Evolutionary conservation across 2,113 vertebrate genomes (phyloP), one percentile per base, ranked within the genome.

Genomic region (Periophthalmus modestus): DNA sequence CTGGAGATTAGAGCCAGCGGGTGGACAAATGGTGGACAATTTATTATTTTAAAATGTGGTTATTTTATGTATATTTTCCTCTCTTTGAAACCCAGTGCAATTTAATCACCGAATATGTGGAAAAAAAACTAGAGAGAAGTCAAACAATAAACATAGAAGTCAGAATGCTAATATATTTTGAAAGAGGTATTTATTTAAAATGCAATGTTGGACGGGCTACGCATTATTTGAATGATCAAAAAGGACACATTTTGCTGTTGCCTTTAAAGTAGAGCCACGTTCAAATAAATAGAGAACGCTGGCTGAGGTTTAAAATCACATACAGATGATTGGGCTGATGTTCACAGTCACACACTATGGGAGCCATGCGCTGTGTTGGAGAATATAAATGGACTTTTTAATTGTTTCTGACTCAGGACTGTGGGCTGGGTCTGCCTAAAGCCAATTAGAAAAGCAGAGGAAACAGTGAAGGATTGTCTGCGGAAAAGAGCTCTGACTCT

Each of bases 231-330:
- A 92, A 93, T 93, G 94, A 95, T 96, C 93, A 96, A 94, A 95
- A 95, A 91, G 88, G 86, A 89, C 88, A 93, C 52, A 15, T 93
- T 93, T 93, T 87, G 85, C 88, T 77, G 86, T 89, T 89, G 83
- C 88, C 89, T 96, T 95, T 95, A 93, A 96, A 92, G 93, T 94
- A 85, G 90, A 88, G 87, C 94, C 94, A 88, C 87, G 90, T 94
- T 95, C 95, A 94, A 96, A 96, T 93, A 96, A 97, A 96, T 95
- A 96, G 89, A 91, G 93, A 95, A 95, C 95, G 92, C 78, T 83
- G 93, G 86, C 94, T 92, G 91, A 93, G 92, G 93, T 90, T 93
- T 92, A 95, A 96, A 91, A 97, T 95, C 92, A 91, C 94, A 96
- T 95, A 95, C 96, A 97, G 95, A 97, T 96, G 96, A 96, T 91